phyloP scores from a whole-genome alignment of 2,888 invertebrate species.

The Tinea pellionella region DNA sequence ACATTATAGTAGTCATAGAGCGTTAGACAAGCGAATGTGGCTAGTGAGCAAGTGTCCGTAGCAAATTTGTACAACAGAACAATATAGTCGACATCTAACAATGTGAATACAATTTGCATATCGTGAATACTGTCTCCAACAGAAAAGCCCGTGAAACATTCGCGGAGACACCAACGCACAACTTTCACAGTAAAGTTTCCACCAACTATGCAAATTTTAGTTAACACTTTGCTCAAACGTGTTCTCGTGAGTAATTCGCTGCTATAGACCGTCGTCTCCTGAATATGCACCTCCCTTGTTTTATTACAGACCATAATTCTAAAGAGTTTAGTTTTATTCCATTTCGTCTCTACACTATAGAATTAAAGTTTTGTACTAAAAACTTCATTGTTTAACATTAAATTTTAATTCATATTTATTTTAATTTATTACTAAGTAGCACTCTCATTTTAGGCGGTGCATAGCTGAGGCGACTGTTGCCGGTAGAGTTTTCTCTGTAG shows the following conservation, averaged over 20 bases:
- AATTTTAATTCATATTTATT: background rate
- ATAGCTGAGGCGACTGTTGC: no score
- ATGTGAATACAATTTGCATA: conserved; percentile 13
- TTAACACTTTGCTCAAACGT: conserved; percentile 47
- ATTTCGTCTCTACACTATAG: background rate
- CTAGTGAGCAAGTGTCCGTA: background rate
- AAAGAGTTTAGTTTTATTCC: conserved; percentile 8
- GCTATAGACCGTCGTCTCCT: conserved; percentile 8
- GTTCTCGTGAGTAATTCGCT: conserved; percentile 23
- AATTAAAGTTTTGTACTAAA: background rate
- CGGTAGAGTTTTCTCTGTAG: no score
- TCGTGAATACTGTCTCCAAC: conserved; percentile 12
- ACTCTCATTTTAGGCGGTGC: no score
- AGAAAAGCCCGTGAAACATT: conserved; percentile 12
- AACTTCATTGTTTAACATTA: background rate
- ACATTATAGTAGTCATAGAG: no score
- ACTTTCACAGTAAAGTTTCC: conserved; percentile 30
- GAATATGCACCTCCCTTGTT: conserved; percentile 8
- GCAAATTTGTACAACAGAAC: background rate
- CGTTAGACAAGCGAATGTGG: background rate
- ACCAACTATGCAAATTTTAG: conserved; percentile 55
- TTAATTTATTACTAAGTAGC: no score
- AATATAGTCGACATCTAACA: conserved; percentile 7
- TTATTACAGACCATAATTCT: conserved; percentile 7
- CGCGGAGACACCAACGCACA: conserved; percentile 32